phyloP scores from a whole-genome alignment of 2,888 invertebrate species.

The Ctenicera cuprea region DNA sequence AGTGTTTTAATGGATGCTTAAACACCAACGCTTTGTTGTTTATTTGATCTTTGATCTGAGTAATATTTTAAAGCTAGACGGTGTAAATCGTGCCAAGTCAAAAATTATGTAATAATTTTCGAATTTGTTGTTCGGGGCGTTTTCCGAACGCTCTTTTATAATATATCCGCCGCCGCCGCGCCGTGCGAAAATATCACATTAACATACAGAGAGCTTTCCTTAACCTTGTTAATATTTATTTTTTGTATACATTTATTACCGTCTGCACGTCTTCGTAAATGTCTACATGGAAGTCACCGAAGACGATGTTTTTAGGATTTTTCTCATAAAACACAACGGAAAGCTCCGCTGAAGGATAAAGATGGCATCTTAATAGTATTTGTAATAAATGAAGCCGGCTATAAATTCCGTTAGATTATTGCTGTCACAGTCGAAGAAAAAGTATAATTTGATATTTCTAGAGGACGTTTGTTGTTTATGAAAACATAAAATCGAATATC shows the following conservation, averaged over 20 bases:
- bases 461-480: not conserved
- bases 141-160: not conserved
- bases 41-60: conserved; percentile 16
- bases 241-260: not conserved
- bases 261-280: not conserved
- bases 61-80: conserved; percentile 11
- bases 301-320: conserved; percentile 9
- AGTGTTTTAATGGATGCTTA: conserved; percentile 13
- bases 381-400: conserved; percentile 14
- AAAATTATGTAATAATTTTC: conserved; percentile 12
- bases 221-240: not conserved
- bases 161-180: no score
- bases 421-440: not conserved
- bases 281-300: not conserved
- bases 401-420: conserved; percentile 22
- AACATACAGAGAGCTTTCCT: conserved; percentile 15
- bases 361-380: conserved; percentile 11
- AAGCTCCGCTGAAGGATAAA: conserved; percentile 11
- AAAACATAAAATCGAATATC: not conserved
- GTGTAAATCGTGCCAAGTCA: not conserved
- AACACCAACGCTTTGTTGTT: conserved; percentile 2
- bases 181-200: not conserved
- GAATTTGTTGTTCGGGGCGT: not conserved
- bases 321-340: conserved; percentile 9
- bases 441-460: conserved; percentile 9